Conservation (phyloP, 2,888 invertebrate species). For the Leptinotarsa peninsularis region DNA sequence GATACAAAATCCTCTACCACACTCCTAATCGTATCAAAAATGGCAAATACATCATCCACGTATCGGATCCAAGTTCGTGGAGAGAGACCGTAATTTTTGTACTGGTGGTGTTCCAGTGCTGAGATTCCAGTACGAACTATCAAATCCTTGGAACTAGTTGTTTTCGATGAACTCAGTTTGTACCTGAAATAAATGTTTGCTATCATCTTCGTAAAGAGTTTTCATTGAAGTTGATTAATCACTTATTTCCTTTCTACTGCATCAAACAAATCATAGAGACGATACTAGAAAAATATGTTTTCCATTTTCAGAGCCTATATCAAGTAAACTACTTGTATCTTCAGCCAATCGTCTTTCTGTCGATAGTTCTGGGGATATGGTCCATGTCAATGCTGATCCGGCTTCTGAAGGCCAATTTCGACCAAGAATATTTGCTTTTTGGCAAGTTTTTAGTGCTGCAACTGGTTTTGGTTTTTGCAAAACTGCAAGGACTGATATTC, state of each 20-base stretch:
- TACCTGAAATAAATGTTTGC: too few relatives aligned
- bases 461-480: conserved; percentile 75
- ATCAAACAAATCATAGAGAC: background rate
- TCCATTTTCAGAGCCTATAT: conserved; percentile 70
- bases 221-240: too few relatives aligned
- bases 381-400: conserved; percentile 75
- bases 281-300: background rate
- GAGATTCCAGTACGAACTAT: too few relatives aligned
- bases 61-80: too few relatives aligned
- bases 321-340: conserved; percentile 72
- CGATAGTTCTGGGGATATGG: conserved; percentile 78
- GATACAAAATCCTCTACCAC: too few relatives aligned
- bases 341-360: conserved; percentile 74
- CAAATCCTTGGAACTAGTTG: too few relatives aligned
- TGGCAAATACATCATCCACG: too few relatives aligned
- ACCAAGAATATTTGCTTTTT: conserved; percentile 63
- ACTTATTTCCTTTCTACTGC: background rate
- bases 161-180: too few relatives aligned
- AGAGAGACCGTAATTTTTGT: too few relatives aligned
- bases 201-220: too few relatives aligned
- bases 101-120: too few relatives aligned
- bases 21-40: too few relatives aligned
- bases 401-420: conserved; percentile 66
- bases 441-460: conserved; percentile 73
- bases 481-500: conserved; percentile 74